phyloP scores from a whole-genome alignment of 2,113 vertebrate species.

The Fukomys damarensis region DNA sequence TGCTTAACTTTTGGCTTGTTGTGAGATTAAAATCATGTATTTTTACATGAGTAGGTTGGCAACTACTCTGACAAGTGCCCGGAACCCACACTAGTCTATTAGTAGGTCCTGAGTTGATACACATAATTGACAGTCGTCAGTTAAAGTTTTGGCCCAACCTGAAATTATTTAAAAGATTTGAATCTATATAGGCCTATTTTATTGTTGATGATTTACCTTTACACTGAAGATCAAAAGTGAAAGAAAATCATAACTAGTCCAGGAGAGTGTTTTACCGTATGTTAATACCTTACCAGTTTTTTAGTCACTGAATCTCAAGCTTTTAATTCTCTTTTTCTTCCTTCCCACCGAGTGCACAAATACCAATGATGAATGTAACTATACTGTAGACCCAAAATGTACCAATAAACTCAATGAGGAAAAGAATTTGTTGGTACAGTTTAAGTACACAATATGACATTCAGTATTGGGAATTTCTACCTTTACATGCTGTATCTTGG shows the following conservation, averaged over 20 bases:
- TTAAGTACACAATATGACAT: too few relatives aligned
- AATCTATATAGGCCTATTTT: neutral
- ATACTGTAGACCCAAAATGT: too few relatives aligned
- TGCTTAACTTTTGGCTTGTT: neutral
- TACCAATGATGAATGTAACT: too few relatives aligned
- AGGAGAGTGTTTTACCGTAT: neutral
- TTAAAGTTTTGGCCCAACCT: neutral
- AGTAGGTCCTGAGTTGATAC: neutral
- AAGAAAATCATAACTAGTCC: neutral
- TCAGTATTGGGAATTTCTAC: too few relatives aligned
- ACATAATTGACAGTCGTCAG: neutral
- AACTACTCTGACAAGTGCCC: neutral
- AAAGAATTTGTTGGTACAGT: too few relatives aligned
- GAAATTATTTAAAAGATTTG: neutral
- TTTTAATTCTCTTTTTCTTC: neutral
- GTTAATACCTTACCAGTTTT: neutral
- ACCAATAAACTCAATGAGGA: too few relatives aligned
- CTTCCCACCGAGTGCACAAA: neutral
- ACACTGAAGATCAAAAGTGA: neutral
- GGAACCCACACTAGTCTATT: neutral
- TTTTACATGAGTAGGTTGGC: neutral
- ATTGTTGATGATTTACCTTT: neutral
- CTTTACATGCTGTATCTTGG: too few relatives aligned
- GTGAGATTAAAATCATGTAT: neutral
- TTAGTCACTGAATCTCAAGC: neutral